Conservation (phyloP, 2,888 invertebrate genomes). For the Nomada flava region DNA sequence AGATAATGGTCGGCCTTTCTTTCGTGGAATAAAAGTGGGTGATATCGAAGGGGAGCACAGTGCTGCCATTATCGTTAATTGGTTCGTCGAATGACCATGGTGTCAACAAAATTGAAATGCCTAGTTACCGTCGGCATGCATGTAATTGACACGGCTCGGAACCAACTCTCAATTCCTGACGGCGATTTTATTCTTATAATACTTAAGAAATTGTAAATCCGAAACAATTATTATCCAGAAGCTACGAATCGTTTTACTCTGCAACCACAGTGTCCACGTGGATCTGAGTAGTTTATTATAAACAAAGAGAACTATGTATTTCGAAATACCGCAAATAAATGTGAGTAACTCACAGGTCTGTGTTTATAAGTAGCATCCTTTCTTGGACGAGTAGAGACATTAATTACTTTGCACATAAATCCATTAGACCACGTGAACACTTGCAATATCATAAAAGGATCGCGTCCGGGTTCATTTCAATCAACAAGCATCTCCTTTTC, state of each 20-base stretch:
- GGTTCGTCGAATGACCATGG: conserved; percentile 57
- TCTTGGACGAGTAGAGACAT: background rate
- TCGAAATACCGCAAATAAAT: background rate
- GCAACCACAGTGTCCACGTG: too few relatives aligned
- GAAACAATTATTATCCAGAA: too few relatives aligned
- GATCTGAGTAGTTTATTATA: too few relatives aligned
- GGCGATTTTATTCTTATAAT: too few relatives aligned
- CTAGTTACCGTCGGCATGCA: conserved; percentile 22
- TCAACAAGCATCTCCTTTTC: too few relatives aligned
- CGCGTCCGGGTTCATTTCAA: background rate
- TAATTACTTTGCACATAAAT: conserved; percentile 15
- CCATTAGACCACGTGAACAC: conserved; percentile 1
- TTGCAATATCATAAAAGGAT: conserved; percentile 6
- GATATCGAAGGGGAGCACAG: conserved; percentile 36
- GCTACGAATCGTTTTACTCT: too few relatives aligned
- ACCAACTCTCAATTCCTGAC: too few relatives aligned
- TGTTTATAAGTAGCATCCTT: background rate
- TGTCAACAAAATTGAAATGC: conserved; percentile 66
- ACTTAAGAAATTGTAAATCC: too few relatives aligned
- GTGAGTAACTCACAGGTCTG: background rate
- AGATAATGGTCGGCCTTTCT: too few relatives aligned
- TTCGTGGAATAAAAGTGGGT: background rate
- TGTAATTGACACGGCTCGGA: too few relatives aligned
- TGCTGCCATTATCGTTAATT: conserved; percentile 63
- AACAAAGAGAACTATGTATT: too few relatives aligned